phyloP scores from a whole-genome alignment of 2,113 vertebrate species.

The Stigmatopora nigra region DNA sequence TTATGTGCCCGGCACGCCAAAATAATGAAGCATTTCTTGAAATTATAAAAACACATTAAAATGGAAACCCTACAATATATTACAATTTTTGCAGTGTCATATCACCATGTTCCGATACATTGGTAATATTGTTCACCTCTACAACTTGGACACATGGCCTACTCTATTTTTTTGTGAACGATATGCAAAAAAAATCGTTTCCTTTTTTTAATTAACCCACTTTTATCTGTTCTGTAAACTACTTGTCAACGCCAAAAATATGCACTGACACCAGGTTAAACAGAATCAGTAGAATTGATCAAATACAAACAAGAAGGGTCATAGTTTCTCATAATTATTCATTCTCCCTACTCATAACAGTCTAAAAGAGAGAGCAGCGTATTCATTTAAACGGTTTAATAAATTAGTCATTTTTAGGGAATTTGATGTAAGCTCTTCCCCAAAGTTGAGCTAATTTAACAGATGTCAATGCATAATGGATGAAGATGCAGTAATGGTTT shows the following conservation, averaged over 20 bases:
- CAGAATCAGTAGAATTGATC: neutral
- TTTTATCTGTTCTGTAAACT: neutral
- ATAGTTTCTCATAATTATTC: neutral
- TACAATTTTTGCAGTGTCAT: no score
- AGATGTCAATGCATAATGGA: conserved; percentile 11
- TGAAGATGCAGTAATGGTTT: conserved; percentile 1
- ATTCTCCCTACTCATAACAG: neutral
- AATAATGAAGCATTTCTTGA: no score
- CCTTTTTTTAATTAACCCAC: neutral
- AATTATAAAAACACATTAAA: no score
- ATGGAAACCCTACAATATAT: no score
- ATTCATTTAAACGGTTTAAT: conserved; percentile 4
- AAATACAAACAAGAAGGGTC: neutral
- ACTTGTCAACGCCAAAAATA: neutral
- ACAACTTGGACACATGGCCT: no score
- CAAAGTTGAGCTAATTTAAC: neutral
- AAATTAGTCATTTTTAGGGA: neutral
- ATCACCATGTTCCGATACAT: no score
- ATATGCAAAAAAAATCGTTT: no score
- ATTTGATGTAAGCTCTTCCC: neutral
- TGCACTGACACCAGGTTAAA: neutral
- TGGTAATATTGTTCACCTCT: no score
- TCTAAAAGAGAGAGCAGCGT: neutral
- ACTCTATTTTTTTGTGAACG: no score
- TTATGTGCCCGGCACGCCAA: no score